Conservation (phyloP, 1,140 invertebrate genomes). For the Drosophila pseudoananassae region DNA sequence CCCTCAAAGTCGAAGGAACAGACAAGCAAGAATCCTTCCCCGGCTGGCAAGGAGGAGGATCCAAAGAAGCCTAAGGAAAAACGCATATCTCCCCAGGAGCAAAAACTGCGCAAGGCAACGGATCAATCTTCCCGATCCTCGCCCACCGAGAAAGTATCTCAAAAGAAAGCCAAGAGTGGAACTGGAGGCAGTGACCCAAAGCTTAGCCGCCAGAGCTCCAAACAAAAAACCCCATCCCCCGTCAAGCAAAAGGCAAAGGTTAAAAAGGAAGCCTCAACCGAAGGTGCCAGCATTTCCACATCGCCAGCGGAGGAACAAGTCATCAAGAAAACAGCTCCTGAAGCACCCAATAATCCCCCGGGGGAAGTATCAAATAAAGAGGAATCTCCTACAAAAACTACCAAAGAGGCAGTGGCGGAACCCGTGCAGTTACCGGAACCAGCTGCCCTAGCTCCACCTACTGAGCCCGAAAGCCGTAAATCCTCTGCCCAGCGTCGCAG, state of each 20-base stretch:
- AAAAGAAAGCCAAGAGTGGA: constrained; percentile 26
- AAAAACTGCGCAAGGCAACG: constrained; percentile 53
- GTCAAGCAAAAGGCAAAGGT: constrained; percentile 34
- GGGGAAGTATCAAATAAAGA: neutral
- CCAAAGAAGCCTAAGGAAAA: constrained; percentile 53
- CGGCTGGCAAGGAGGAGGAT: constrained; percentile 38
- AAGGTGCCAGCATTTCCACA: constrained; percentile 24
- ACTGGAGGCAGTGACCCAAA: constrained; percentile 18
- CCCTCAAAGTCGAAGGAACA: constrained; percentile 13
- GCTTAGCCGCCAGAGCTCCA: constrained; percentile 45
- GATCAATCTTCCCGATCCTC: constrained; percentile 28
- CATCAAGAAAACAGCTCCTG: constrained; percentile 8
- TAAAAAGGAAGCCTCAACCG: constrained; percentile 50
- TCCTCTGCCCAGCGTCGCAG: constrained; percentile 39
- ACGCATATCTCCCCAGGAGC: constrained; percentile 63
- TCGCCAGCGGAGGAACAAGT: constrained; percentile 33
- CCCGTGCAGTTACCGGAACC: constrained; percentile 15
- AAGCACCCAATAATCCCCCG: neutral
- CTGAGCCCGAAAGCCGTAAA: constrained; percentile 57
- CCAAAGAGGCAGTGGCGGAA: constrained; percentile 13
- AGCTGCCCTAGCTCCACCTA: constrained; percentile 7
- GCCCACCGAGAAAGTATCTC: constrained; percentile 37
- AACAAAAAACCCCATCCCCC: constrained; percentile 64
- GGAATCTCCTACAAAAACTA: neutral
- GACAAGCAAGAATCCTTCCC: constrained; percentile 49